A percentile compares a stretch with the other conserved stretches of the same genome.
Evolutionary conservation across 2,797 vertebrate species (phyloP).

Genomic region (Myripristis murdjan): DNA sequence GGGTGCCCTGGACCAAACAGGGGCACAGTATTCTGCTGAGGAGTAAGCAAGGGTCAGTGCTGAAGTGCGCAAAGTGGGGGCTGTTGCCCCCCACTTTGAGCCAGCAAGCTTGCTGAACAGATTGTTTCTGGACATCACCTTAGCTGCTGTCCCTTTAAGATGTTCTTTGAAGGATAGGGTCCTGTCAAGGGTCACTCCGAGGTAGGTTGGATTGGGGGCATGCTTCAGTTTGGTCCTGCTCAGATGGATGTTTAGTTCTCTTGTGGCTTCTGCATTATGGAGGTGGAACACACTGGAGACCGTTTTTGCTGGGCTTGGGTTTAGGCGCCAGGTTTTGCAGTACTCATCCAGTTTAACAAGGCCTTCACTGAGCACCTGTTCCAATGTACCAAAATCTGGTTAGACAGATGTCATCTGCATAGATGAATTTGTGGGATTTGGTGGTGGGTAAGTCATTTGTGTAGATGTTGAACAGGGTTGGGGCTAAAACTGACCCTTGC

Average conservation of each 20-base stretch:
- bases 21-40: background rate
- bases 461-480: background rate
- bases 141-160: background rate
- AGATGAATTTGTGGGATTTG: conserved; percentile 1
- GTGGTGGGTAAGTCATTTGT: background rate
- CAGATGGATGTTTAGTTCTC: background rate
- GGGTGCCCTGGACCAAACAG: background rate
- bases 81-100: background rate
- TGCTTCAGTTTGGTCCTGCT: background rate
- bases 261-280: too few relatives aligned
- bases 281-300: background rate
- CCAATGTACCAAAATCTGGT: background rate
- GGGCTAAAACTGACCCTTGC: background rate
- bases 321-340: conserved; percentile 1
- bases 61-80: background rate
- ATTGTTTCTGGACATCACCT: background rate
- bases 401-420: background rate
- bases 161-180: background rate
- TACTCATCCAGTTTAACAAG: background rate
- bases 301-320: conserved; percentile 7
- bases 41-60: background rate
- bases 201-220: background rate
- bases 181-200: background rate
- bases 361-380: background rate
- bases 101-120: background rate